Evolutionary conservation across 2,888 invertebrate genomes (phyloP).

Genomic region (Graphium colonna): DNA sequence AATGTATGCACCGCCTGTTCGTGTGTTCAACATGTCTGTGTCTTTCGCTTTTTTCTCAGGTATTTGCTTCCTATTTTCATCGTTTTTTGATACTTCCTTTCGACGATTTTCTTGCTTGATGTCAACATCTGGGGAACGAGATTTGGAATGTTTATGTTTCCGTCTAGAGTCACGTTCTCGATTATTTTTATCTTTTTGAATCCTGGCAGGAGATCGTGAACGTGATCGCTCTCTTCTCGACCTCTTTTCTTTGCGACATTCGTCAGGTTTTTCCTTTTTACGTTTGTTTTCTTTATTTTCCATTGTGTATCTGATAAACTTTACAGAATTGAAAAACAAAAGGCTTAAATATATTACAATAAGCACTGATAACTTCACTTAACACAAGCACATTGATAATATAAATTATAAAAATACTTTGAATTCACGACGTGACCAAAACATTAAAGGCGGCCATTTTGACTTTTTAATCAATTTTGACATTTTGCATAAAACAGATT

Average conservation of each 20-base stretch:
- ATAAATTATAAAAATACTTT: neutral
- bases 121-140: constrained; percentile 43
- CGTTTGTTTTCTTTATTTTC: constrained; percentile 54
- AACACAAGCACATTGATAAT: neutral
- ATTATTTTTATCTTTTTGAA: constrained; percentile 33
- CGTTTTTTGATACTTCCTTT: constrained; percentile 35
- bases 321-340: neutral
- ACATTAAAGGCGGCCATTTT: constrained; percentile 21
- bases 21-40: constrained; percentile 87
- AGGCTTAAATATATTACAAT: neutral
- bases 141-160: constrained; percentile 57
- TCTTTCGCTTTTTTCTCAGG: constrained; percentile 60
- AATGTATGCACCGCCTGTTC: constrained; percentile 97
- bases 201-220: constrained; percentile 45
- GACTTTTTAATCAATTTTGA: neutral
- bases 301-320: constrained; percentile 37
- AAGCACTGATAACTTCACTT: neutral
- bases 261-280: constrained; percentile 50
- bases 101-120: constrained; percentile 46
- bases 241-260: constrained; percentile 48
- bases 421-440: constrained; percentile 14
- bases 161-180: constrained; percentile 48
- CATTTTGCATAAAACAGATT: neutral
- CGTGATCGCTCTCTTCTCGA: constrained; percentile 52
- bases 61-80: constrained; percentile 41